Percentiles rank a stretch among this genome's conserved stretches.
Conservation (phyloP, 2,113 vertebrate species). For the Trachemys scripta region DNA sequence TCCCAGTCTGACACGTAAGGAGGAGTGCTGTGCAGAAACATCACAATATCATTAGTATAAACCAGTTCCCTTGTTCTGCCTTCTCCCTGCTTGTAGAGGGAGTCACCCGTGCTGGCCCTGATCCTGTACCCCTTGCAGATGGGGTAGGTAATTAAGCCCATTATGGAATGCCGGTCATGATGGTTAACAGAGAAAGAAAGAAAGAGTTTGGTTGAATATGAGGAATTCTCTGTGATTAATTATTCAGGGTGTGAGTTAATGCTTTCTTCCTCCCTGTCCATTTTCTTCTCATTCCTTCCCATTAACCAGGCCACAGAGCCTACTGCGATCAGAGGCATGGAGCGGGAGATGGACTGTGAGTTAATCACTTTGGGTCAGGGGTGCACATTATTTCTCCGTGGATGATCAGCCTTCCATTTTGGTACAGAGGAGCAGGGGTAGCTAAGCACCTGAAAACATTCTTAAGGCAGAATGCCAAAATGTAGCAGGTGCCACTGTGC, state of each 20-base stretch:
- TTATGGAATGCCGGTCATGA: background rate
- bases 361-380: rapidly evolving
- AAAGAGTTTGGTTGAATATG: background rate
- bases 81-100: background rate
- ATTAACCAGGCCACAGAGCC: background rate
- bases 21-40: background rate
- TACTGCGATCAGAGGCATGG: rapidly evolving
- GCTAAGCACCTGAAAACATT: background rate
- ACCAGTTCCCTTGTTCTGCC: background rate
- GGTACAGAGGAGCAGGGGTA: background rate
- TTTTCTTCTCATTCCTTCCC: background rate
- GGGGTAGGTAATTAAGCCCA: background rate
- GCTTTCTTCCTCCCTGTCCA: background rate
- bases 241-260: background rate
- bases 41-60: background rate
- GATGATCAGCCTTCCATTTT: background rate
- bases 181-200: background rate
- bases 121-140: background rate
- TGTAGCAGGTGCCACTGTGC: background rate
- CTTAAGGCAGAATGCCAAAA: background rate
- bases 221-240: background rate
- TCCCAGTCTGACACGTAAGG: background rate
- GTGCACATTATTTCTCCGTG: background rate
- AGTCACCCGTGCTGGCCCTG: background rate
- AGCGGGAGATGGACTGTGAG: background rate